phyloP scores from a whole-genome alignment of 2,113 vertebrate genomes.

The Axis porcinus region DNA sequence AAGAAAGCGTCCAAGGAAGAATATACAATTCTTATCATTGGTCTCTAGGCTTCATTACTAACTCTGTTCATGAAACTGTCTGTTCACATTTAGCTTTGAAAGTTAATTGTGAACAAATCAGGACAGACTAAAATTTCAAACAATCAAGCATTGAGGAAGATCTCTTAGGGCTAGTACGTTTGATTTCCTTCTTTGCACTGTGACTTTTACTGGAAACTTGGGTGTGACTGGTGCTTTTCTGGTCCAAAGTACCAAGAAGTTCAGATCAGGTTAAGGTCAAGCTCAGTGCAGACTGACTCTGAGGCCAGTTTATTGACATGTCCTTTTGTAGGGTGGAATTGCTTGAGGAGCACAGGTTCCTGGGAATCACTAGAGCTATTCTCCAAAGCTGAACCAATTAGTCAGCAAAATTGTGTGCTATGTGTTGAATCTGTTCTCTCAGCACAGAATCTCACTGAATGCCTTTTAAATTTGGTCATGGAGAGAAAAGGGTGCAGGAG shows the following conservation, averaged over 20 bases:
- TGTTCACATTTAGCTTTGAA: slow-evolving; percentile 29
- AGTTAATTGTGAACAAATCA: slow-evolving; percentile 35
- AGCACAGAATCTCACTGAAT: not conserved
- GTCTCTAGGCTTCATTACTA: slow-evolving; percentile 31
- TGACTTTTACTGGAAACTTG: slow-evolving; percentile 9
- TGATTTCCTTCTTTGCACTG: not conserved
- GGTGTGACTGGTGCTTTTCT: not conserved
- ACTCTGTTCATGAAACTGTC: not conserved
- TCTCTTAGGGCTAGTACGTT: not conserved
- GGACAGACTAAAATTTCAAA: slow-evolving; percentile 16
- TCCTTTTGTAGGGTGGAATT: not conserved
- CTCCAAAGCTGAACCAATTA: not conserved
- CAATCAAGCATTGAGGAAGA: not conserved
- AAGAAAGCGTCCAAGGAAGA: slow-evolving; percentile 13
- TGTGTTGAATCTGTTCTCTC: not conserved
- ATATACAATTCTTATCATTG: not conserved
- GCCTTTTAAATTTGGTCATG: not conserved
- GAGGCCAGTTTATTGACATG: not conserved
- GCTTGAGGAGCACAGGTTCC: not conserved
- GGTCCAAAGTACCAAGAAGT: not conserved
- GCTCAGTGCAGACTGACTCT: not conserved
- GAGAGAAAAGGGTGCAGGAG: not conserved
- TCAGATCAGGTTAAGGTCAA: slow-evolving; percentile 1
- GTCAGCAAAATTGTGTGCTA: not conserved
- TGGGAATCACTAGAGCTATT: not conserved